These are phyloP conservation scores for Pseudoatta argentina DNA, from an alignment of 1,140 invertebrate species.

Conservation along the genomic window DNA sequence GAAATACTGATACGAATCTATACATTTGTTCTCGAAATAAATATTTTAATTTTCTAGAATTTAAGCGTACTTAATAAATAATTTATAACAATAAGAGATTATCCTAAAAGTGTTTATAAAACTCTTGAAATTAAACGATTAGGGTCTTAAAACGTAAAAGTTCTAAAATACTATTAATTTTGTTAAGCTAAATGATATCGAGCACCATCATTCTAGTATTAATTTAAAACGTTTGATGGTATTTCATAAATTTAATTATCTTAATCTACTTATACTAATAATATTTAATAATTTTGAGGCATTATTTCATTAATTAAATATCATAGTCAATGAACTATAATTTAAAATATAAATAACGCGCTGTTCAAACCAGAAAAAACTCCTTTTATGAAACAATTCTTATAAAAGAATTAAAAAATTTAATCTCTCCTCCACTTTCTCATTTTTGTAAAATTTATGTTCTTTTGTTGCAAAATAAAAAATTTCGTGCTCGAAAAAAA, in stretches of 20 bases:
- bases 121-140: background rate
- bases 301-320: background rate
- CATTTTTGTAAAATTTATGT: too few species aligned
- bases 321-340: background rate
- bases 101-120: background rate
- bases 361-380: background rate
- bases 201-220: background rate
- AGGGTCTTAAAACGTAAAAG: background rate
- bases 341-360: background rate
- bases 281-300: constrained; percentile 17
- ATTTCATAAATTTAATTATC: constrained; percentile 15
- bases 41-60: background rate
- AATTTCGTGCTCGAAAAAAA: constrained; percentile 3
- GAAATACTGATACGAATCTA: background rate
- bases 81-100: background rate
- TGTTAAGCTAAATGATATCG: background rate
- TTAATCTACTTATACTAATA: background rate
- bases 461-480: background rate
- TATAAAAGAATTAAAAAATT: constrained; percentile 18
- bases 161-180: background rate
- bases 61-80: background rate
- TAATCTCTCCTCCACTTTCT: background rate
- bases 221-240: background rate
- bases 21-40: background rate
- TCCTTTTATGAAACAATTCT: background rate